A percentile compares a stretch with the other conserved stretches of the same genome.
phyloP scores from a whole-genome alignment of 2,797 vertebrate genomes.

The Lepus townsendii region DNA sequence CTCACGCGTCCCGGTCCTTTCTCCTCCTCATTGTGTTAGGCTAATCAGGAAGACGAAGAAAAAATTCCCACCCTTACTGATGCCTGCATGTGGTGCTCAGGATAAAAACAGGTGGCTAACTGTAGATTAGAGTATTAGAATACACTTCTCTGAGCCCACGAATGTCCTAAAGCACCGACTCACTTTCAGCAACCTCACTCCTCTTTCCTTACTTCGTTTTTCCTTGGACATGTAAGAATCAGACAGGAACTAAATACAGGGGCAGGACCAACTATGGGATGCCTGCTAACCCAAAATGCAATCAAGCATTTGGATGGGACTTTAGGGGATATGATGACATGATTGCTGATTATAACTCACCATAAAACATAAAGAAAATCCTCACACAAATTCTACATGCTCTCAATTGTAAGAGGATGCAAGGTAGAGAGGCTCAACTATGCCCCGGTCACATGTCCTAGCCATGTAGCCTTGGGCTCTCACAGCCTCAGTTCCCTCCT shows the following conservation, averaged over 20 bases:
- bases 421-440: neutral
- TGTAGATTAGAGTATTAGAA: neutral
- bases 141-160: neutral
- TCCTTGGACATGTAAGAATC: neutral
- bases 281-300: neutral
- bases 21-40: neutral
- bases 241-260: neutral
- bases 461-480: neutral
- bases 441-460: too few species aligned
- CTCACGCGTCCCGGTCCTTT: neutral
- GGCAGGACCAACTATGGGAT: neutral
- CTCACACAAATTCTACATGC: neutral
- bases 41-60: neutral
- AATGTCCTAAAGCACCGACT: neutral
- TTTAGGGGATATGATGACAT: neutral
- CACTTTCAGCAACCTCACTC: neutral
- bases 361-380: conserved; percentile 24
- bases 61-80: conserved; percentile 29
- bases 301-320: neutral
- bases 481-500: neutral
- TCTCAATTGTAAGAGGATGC: neutral
- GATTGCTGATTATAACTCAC: conserved; percentile 7
- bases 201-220: conserved; percentile 47
- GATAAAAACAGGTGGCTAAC: neutral
- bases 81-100: neutral